phyloP scores from a whole-genome alignment of 2,888 invertebrate species.

The Sericinus montela region DNA sequence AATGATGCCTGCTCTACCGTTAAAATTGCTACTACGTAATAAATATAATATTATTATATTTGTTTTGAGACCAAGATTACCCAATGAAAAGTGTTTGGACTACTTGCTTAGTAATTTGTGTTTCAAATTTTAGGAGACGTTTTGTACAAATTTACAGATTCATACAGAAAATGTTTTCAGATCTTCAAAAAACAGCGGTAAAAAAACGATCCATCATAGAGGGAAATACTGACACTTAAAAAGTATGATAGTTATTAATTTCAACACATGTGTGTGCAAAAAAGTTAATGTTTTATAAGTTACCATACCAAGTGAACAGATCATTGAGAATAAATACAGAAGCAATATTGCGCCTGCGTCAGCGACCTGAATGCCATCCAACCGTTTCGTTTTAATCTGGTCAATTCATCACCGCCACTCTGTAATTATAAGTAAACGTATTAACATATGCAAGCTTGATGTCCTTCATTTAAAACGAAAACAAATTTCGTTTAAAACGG shows the following conservation, averaged over 20 bases:
- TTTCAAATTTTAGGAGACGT: too few species aligned
- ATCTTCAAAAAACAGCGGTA: too few species aligned
- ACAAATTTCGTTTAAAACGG: slow-evolving; percentile 1
- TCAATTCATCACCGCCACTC: slow-evolving; percentile 49
- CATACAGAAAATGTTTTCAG: too few species aligned
- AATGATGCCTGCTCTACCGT: slow-evolving; percentile 34
- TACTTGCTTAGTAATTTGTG: too few species aligned
- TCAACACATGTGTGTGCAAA: slow-evolving; percentile 28
- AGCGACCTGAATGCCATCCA: slow-evolving; percentile 67
- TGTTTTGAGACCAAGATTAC: not conserved
- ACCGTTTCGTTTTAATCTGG: slow-evolving; percentile 64
- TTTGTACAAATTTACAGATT: too few species aligned
- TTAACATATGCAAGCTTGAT: not conserved
- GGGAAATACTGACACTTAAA: slow-evolving; percentile 11
- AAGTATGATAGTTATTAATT: slow-evolving; percentile 16
- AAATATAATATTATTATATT: slow-evolving; percentile 11
- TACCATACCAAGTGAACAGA: slow-evolving; percentile 41
- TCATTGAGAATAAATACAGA: slow-evolving; percentile 57
- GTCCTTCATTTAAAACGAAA: too few species aligned
- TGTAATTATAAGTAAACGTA: slow-evolving; percentile 8
- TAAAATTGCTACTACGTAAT: slow-evolving; percentile 26
- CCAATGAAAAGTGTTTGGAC: too few species aligned
- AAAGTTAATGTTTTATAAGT: slow-evolving; percentile 40
- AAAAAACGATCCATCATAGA: slow-evolving; percentile 2
- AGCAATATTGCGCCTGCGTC: slow-evolving; percentile 44